Percentiles rank a stretch among this genome's conserved stretches.
These are phyloP conservation scores for Atethmia centrago DNA, from an alignment of 2,888 invertebrate genomes.

Conservation along the genomic window DNA sequence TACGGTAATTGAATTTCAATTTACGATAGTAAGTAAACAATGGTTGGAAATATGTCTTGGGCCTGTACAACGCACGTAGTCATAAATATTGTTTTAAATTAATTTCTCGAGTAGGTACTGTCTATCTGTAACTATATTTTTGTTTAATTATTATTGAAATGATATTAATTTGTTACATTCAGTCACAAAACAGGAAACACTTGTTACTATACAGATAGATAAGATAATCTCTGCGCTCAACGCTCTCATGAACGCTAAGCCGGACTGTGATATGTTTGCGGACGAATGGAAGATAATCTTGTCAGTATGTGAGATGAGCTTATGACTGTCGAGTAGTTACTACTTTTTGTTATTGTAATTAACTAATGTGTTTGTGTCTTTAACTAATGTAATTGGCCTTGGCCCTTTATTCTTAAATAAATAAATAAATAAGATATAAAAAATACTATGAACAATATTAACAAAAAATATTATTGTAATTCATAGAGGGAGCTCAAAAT, in stretches of 20 bases:
- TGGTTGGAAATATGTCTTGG: slow-evolving; percentile 23
- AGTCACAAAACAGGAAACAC: background rate
- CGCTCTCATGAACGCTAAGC: too few species aligned
- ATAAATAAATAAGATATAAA: background rate
- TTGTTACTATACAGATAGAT: background rate
- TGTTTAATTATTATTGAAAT: background rate
- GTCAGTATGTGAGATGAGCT: too few species aligned
- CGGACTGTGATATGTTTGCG: too few species aligned
- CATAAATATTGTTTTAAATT: slow-evolving; percentile 26
- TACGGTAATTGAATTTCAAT: slow-evolving; percentile 66
- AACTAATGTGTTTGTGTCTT: too few species aligned
- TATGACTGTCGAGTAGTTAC: too few species aligned
- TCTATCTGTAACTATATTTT: background rate
- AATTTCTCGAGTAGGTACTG: background rate
- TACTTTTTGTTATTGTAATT: too few species aligned
- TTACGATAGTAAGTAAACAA: slow-evolving; percentile 61
- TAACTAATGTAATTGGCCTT: too few species aligned
- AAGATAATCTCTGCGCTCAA: too few species aligned
- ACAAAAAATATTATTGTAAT: background rate
- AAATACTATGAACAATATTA: background rate
- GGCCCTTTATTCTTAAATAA: too few species aligned
- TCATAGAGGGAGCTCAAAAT: background rate
- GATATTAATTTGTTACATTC: background rate
- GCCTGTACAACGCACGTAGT: background rate
- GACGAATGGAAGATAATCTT: too few species aligned